Percentiles rank a stretch among this genome's conserved stretches.
Evolutionary conservation across 92 coral and sea anemone species (phyloP).

Genomic region (Parazoanthus swiftii): DNA sequence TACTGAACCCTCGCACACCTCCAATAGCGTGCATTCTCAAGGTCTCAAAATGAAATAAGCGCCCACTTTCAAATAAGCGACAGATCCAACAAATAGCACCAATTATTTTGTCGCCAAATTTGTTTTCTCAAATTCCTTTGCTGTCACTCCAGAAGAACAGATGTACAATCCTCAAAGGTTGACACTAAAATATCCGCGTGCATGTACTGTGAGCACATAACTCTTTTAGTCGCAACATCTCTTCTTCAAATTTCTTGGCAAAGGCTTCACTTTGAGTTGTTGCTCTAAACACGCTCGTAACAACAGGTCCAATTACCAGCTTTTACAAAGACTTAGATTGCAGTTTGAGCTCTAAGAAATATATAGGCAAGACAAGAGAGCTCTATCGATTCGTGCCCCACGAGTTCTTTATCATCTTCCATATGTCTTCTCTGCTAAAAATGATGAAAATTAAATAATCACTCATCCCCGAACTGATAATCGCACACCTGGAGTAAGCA

Average conservation of each 20-base stretch:
- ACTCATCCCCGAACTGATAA: no score
- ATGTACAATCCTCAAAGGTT: neutral
- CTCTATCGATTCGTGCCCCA: neutral
- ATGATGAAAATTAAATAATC: no score
- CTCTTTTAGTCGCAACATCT: conserved; percentile 8
- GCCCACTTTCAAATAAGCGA: neutral
- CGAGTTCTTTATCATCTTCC: no score
- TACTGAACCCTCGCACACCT: conserved; percentile 2
- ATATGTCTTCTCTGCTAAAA: no score
- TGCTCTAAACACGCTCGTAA: conserved; percentile 8
- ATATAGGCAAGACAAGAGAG: conserved; percentile 8
- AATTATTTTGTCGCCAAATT: neutral
- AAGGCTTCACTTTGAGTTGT: neutral
- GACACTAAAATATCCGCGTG: neutral
- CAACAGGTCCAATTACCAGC: neutral
- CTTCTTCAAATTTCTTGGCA: neutral
- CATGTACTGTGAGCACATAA: conserved; percentile 4
- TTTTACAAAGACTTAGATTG: conserved; percentile 5
- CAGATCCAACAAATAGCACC: conserved; percentile 1
- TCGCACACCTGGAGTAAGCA: no score
- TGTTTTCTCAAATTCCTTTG: neutral
- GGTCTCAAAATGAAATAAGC: conserved; percentile 3
- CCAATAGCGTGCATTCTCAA: neutral
- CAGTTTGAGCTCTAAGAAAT: conserved; percentile 7
- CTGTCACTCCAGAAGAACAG: conserved; percentile 1